phyloP scores from a whole-genome alignment of 2,888 invertebrate genomes.

The Physocephala rufipes region DNA sequence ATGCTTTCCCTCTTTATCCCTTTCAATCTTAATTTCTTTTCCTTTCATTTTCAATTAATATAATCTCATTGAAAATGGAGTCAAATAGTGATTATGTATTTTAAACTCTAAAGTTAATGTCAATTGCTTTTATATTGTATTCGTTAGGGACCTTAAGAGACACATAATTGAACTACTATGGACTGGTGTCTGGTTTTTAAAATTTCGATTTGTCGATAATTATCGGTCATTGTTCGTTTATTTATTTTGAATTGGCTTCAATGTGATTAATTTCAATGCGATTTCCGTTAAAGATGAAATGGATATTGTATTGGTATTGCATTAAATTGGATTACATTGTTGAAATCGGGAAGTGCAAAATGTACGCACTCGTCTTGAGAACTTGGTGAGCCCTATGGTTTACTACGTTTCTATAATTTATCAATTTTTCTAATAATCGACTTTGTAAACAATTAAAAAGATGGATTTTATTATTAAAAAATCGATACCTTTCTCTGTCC shows the following conservation, averaged over 20 bases:
- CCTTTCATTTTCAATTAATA: not conserved
- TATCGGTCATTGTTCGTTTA: conserved; percentile 24
- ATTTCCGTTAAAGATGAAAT: not conserved
- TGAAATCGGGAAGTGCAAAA: too few species aligned
- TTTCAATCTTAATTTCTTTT: too few species aligned
- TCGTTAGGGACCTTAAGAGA: not conserved
- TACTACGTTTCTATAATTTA: too few species aligned
- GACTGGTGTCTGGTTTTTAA: not conserved
- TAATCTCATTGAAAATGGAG: not conserved
- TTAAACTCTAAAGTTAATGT: not conserved
- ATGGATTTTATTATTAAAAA: too few species aligned
- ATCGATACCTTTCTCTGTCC: not conserved
- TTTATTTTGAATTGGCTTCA: conserved; percentile 30
- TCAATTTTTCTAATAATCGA: too few species aligned
- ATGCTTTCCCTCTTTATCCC: not conserved
- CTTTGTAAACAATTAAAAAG: too few species aligned
- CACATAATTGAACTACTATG: not conserved
- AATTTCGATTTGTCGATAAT: conserved; percentile 32
- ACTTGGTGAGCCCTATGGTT: not conserved
- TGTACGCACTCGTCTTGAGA: not conserved
- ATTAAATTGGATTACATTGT: too few species aligned
- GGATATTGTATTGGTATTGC: too few species aligned
- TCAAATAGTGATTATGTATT: conserved; percentile 17
- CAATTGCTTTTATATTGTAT: too few species aligned
- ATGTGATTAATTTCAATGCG: not conserved